Base-by-base conservation (phyloP, 2,113 vertebrate genomes). In the Pagrus major region DNA sequence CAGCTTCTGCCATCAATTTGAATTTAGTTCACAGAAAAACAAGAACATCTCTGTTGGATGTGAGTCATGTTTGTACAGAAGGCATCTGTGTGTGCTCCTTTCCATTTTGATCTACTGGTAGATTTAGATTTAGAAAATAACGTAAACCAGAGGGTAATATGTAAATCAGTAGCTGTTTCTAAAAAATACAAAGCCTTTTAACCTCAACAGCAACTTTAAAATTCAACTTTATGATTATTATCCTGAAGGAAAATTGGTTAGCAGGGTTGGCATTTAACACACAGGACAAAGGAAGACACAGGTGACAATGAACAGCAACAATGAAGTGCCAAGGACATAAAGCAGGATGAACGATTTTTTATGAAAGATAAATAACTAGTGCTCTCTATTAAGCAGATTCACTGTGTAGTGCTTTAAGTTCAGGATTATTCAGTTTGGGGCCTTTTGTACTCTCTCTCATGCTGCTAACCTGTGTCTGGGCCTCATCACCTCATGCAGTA, bases 51-150 rank as follows among this genome's bases (percentile, higher is more conserved):
- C 42, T 37, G 27, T 35, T 41, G 23, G 60, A 33, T 39, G 6
- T 12, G n/a, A 56, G 31, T 65, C 35, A 42, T 58, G 51, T 70
- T 82, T 51, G 46, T 77, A 59, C 35, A 56, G 31, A 46, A 46
- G 6, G 5, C 1, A 3, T 46, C 18, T 3, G 2, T 46, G 33
- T 31, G 41, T 12, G 18, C 6, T 37, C 42, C 3, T 54, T 23
- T 56, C 31, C 9, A 12, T 27, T 27, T 3, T 39, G 16, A 61
- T 39, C 23, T 29, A 37, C 31, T 4, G 1, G 21, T 35, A 23
- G 49, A 65, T 44, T 47, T 47, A 44, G 27, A 44, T 35, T 42
- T 41, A 6, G 9, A 46, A 42, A 44, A 42, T 15, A 64, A 64
- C 58, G 29, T 46, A 33, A 49, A 9, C 49, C 20, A 37, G 5